Evolutionary conservation across 2,888 invertebrate species (phyloP).

Genomic region (Bruchidius siliquastri): DNA sequence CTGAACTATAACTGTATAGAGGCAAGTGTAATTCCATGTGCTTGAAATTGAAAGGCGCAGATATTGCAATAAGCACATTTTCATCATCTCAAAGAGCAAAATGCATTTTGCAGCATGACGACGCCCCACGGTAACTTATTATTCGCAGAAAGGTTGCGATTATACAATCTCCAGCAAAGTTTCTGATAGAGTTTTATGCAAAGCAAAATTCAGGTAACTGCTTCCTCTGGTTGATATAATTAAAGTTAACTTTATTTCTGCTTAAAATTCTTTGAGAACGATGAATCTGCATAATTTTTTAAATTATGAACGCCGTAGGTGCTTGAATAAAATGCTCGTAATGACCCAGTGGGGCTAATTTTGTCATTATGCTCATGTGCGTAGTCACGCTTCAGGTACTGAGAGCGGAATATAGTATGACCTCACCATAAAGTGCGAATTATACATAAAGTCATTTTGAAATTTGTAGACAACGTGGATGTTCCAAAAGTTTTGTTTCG

Average conservation of each 20-base stretch:
- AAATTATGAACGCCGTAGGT: conserved; percentile 24
- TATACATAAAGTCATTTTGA: too few species aligned
- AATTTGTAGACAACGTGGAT: too few species aligned
- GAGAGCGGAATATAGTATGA: too few species aligned
- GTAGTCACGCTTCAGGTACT: not conserved
- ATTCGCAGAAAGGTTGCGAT: not conserved
- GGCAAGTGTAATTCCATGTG: too few species aligned
- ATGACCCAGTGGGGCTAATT: not conserved
- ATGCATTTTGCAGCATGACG: not conserved
- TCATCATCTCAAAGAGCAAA: not conserved
- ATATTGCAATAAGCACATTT: not conserved
- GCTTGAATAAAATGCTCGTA: not conserved
- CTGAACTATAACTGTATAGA: too few species aligned
- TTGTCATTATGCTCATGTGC: not conserved
- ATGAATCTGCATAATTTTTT: conserved; percentile 26
- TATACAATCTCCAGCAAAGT: not conserved
- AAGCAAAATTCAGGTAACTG: not conserved
- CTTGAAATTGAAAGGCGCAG: not conserved
- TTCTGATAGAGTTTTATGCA: not conserved
- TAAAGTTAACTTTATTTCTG: conserved; percentile 38
- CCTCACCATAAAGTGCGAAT: too few species aligned
- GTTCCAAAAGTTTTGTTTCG: too few species aligned
- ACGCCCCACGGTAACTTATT: not conserved
- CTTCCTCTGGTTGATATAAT: conserved; percentile 26
- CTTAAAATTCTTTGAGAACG: conserved; percentile 32